Percentiles rank a stretch among this genome's conserved stretches.
phyloP scores from a whole-genome alignment of 1,140 invertebrate species.

The Chionoecetes opilio region DNA sequence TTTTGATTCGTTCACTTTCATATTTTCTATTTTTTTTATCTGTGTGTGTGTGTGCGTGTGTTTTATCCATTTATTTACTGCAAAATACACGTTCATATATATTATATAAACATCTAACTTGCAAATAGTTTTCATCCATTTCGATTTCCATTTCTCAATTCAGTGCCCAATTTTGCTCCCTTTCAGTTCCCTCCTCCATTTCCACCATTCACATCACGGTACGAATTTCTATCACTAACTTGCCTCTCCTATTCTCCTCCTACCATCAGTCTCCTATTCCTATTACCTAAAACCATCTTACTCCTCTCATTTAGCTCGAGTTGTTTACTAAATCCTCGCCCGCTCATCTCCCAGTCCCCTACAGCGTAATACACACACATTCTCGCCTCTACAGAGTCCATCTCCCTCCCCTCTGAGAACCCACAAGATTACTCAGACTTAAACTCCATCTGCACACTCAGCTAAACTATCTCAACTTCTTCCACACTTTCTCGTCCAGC shows the following conservation, averaged over 20 bases:
- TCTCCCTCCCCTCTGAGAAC: background rate
- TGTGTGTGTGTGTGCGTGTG: background rate
- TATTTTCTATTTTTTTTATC: background rate
- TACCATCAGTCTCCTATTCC: background rate
- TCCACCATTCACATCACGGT: background rate
- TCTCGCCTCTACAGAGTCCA: background rate
- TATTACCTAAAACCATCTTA: background rate
- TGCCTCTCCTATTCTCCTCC: background rate
- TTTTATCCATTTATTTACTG: background rate
- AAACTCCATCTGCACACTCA: conserved; percentile 28
- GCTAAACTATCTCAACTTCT: conserved; percentile 8
- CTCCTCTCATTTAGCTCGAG: background rate
- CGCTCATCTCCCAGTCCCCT: background rate
- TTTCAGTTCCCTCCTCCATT: background rate
- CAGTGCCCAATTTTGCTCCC: background rate
- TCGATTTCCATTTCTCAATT: background rate
- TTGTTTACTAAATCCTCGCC: background rate
- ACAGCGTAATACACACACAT: background rate
- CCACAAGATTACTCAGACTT: conserved; percentile 8
- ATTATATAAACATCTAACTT: background rate
- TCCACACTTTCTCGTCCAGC: background rate
- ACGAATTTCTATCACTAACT: background rate
- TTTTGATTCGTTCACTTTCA: background rate
- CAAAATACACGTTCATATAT: background rate
- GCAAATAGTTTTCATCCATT: background rate